These are phyloP conservation scores for Hedya salicella DNA, from an alignment of 2,888 invertebrate species.

Conservation along the genomic window DNA sequence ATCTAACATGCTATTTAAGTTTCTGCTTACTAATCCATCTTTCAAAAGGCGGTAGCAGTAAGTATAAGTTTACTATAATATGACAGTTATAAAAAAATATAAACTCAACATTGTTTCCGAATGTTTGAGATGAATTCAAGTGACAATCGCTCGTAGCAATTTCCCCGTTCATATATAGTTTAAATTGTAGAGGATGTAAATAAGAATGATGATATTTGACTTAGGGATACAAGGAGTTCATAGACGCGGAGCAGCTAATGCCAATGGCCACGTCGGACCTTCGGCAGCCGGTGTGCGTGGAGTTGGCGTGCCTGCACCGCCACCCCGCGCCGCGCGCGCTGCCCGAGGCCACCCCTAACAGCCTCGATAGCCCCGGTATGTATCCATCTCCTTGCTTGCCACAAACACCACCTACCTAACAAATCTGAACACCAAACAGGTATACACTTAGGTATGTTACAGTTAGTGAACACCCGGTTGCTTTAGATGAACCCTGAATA, in stretches of 20 bases:
- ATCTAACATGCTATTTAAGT: slow-evolving; percentile 10
- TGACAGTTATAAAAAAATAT: neutral
- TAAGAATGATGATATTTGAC: slow-evolving; percentile 46
- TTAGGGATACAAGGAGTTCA: slow-evolving; percentile 95
- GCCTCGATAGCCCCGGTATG: slow-evolving; percentile 81
- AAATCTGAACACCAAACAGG: slow-evolving; percentile 18
- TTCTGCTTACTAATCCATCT: slow-evolving; percentile 30
- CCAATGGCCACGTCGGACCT: slow-evolving; percentile 94
- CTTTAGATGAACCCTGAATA: slow-evolving; percentile 7
- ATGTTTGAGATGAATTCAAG: neutral
- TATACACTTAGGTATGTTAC: slow-evolving; percentile 11
- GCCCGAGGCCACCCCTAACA: slow-evolving; percentile 81
- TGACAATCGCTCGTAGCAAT: neutral
- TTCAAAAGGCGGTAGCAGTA: slow-evolving; percentile 33
- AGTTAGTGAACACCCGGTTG: slow-evolving; percentile 5
- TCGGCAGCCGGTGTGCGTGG: slow-evolving; percentile 92
- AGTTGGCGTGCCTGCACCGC: slow-evolving; percentile 89
- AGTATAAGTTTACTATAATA: slow-evolving; percentile 17
- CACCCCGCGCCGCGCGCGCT: slow-evolving; percentile 82
- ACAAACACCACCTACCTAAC: slow-evolving; percentile 13
- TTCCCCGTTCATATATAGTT: neutral
- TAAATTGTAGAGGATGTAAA: slow-evolving; percentile 28
- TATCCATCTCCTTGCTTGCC: slow-evolving; percentile 1
- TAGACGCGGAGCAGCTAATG: slow-evolving; percentile 95
- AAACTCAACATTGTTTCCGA: neutral